Evolutionary conservation across 2,888 invertebrate species (phyloP).

Genomic region (Spatulosminthurus flaviceps): DNA sequence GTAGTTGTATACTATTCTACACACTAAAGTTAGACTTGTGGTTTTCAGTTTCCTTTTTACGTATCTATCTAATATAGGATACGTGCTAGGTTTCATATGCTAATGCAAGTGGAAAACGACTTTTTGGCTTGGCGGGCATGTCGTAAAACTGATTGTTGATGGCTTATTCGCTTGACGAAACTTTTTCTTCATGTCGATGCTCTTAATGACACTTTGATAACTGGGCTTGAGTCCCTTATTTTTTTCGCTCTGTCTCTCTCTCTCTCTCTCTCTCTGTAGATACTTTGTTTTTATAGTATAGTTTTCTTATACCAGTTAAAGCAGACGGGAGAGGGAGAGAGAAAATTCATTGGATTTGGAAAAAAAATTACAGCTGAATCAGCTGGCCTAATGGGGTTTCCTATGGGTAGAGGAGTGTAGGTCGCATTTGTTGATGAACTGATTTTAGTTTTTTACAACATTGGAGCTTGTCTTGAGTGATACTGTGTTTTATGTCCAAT

Average conservation of each 20-base stretch:
- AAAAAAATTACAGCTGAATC: background rate
- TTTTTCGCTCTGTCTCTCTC: conserved; percentile 5
- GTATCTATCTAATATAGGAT: too few relatives aligned
- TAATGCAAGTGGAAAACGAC: conserved; percentile 55
- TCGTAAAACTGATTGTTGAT: conserved; percentile 55
- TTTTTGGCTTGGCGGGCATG: conserved; percentile 51
- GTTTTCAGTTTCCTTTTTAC: conserved; percentile 16
- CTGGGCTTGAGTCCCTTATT: conserved; percentile 34
- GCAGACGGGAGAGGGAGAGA: too few relatives aligned
- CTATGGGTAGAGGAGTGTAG: background rate
- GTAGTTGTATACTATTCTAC: too few relatives aligned
- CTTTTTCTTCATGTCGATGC: conserved; percentile 44
- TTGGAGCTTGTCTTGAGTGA: background rate
- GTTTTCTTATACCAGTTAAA: too few relatives aligned
- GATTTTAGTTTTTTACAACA: background rate
- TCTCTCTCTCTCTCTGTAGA: conserved; percentile 23
- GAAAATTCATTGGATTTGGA: background rate
- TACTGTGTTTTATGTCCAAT: background rate
- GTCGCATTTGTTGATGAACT: background rate
- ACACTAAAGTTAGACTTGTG: background rate
- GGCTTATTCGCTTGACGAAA: conserved; percentile 53
- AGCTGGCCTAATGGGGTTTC: background rate
- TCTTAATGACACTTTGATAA: conserved; percentile 60
- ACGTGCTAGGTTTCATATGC: conserved; percentile 55
- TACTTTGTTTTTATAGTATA: conserved; percentile 27